A percentile compares a stretch with the other conserved stretches of the same genome.
These are phyloP conservation scores for Cataglyphis rosenhaueri DNA, from an alignment of 2,888 invertebrate species.

Conservation along the genomic window DNA sequence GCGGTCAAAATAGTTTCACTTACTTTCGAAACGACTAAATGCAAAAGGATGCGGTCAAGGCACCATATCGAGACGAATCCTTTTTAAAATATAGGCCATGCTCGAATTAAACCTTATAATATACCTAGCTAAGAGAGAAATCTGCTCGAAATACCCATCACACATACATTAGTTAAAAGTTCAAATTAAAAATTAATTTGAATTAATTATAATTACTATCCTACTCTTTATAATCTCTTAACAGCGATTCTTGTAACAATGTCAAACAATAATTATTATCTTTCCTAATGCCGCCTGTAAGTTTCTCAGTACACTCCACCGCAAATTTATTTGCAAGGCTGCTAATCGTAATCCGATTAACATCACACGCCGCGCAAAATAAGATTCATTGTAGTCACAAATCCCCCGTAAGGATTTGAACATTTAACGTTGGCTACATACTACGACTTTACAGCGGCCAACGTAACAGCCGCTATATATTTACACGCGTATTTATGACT, in stretches of 20 bases:
- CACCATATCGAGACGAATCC: constrained; percentile 7
- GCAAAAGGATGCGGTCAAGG: constrained; percentile 8
- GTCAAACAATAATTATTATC: not conserved
- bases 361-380: constrained; percentile 38
- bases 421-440: constrained; percentile 77
- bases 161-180: not conserved
- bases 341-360: constrained; percentile 39
- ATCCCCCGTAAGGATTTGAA: constrained; percentile 76
- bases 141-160: not conserved
- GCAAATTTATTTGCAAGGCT: constrained; percentile 3
- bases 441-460: constrained; percentile 80
- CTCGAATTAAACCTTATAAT: not conserved
- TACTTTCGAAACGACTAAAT: constrained; percentile 62
- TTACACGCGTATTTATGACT: constrained; percentile 83
- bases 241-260: not conserved
- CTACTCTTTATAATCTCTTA: not conserved
- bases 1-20: constrained; percentile 69
- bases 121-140: not conserved
- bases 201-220: not conserved
- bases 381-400: constrained; percentile 59
- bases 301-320: not conserved
- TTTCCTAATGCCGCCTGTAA: not conserved
- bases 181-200: not conserved
- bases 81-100: not conserved
- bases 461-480: constrained; percentile 82